A percentile compares a stretch with the other conserved stretches of the same genome.
These are phyloP conservation scores for Hermaeophaga mercurialis DNA, from an alignment of 2,888 invertebrate genomes.

Conservation along the genomic window DNA sequence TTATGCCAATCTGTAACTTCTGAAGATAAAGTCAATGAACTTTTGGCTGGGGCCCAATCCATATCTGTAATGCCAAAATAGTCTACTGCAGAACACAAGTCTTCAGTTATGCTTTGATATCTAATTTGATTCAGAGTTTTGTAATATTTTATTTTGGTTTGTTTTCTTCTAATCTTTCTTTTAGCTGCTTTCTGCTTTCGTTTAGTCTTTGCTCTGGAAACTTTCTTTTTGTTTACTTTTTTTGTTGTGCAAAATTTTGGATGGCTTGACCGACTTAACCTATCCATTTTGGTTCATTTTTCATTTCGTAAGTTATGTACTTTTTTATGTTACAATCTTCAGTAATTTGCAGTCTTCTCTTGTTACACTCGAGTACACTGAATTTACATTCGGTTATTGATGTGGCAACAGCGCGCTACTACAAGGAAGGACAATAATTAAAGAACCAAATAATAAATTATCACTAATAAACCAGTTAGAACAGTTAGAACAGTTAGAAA, in stretches of 20 bases:
- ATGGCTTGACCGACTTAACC: too few species aligned
- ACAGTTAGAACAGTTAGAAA: too few species aligned
- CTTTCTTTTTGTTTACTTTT: constrained; percentile 2
- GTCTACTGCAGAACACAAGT: constrained; percentile 45
- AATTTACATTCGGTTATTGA: too few species aligned
- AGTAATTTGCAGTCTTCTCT: too few species aligned
- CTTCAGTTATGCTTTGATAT: constrained; percentile 39
- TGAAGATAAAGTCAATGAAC: constrained; percentile 30
- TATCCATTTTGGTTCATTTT: too few species aligned
- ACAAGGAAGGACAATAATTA: too few species aligned
- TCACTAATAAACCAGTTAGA: too few species aligned
- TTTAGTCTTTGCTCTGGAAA: constrained; percentile 2
- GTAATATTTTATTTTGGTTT: constrained; percentile 42
- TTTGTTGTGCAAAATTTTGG: neutral
- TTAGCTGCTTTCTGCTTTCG: constrained; percentile 4
- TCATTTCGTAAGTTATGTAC: too few species aligned
- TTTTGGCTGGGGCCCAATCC: constrained; percentile 39
- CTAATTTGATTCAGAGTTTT: constrained; percentile 37
- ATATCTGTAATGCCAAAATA: constrained; percentile 47
- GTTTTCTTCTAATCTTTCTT: constrained; percentile 26
- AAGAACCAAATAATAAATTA: too few species aligned
- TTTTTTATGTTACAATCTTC: too few species aligned
- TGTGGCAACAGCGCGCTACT: too few species aligned
- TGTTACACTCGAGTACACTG: too few species aligned
- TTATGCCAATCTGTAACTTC: constrained; percentile 59